These are phyloP conservation scores for Hippocampus zosterae DNA, from an alignment of 2,113 vertebrate species.

Conservation along the genomic window DNA sequence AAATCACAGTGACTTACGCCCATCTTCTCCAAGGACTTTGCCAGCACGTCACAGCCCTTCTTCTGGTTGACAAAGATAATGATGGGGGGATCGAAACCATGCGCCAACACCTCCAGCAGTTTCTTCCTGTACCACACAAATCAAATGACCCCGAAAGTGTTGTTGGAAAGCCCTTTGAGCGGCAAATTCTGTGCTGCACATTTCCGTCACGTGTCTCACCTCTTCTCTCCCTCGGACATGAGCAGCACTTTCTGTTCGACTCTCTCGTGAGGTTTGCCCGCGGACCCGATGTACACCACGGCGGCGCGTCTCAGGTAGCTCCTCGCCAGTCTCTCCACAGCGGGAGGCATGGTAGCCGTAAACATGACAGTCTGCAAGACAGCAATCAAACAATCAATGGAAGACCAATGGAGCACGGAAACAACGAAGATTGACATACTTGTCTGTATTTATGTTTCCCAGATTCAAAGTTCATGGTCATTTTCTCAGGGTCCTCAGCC, in stretches of 20 bases:
- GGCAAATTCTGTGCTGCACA: background rate
- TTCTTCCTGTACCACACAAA: constrained; percentile 81
- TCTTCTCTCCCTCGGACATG: constrained; percentile 94
- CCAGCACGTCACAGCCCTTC: constrained; percentile 95
- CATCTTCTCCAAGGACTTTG: constrained; percentile 98
- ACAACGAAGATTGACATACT: constrained; percentile 59
- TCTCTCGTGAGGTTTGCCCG: constrained; percentile 93
- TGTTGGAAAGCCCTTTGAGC: background rate
- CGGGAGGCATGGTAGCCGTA: constrained; percentile 94
- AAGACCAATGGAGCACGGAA: background rate
- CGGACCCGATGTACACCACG: constrained; percentile 96
- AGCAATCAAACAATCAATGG: background rate
- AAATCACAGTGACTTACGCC: constrained; percentile 74
- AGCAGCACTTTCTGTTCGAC: constrained; percentile 98
- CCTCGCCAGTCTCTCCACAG: constrained; percentile 90
- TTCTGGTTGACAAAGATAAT: constrained; percentile 99
- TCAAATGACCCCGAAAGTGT: constrained; percentile 7
- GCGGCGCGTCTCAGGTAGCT: constrained; percentile 93
- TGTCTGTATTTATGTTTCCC: constrained; percentile 98
- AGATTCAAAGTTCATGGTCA: constrained; percentile 93
- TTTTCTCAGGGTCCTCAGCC: constrained; percentile 95
- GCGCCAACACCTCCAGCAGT: constrained; percentile 85
- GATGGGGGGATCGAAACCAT: constrained; percentile 95
- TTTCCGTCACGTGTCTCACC: constrained; percentile 63
- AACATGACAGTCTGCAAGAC: constrained; percentile 91